phyloP scores from a whole-genome alignment of 2,888 invertebrate species.

The Parelbella ahira region DNA sequence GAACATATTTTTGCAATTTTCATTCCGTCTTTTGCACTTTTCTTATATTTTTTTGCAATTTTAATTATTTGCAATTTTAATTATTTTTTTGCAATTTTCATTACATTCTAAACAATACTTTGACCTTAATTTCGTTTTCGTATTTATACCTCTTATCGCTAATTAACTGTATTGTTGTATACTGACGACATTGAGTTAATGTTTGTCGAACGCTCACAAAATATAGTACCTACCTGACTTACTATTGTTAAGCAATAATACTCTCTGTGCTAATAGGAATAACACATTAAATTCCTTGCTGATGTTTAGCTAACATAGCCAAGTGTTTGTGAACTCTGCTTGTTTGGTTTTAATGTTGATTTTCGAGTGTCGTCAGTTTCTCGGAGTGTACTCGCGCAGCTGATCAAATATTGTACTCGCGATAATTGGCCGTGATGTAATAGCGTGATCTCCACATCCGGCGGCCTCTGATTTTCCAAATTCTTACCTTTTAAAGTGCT shows the following conservation, averaged over 20 bases:
- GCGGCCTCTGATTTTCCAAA: constrained; percentile 30
- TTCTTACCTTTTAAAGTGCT: constrained; percentile 21
- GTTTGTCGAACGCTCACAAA: constrained; percentile 57
- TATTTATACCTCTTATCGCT: constrained; percentile 46
- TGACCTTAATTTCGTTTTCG: constrained; percentile 27
- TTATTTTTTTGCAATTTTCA: too few relatives aligned
- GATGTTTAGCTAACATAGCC: neutral
- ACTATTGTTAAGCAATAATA: constrained; percentile 35
- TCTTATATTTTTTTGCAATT: too few relatives aligned
- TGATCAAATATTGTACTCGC: constrained; percentile 78
- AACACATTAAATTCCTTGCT: constrained; percentile 8
- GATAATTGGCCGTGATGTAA: constrained; percentile 79
- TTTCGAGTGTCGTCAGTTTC: constrained; percentile 31
- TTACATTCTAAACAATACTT: too few relatives aligned
- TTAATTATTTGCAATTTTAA: too few relatives aligned
- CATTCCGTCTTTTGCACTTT: too few relatives aligned
- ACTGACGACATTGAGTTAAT: constrained; percentile 56
- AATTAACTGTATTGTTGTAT: constrained; percentile 57
- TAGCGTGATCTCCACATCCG: constrained; percentile 62
- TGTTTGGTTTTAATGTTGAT: constrained; percentile 22
- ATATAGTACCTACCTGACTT: too few relatives aligned
- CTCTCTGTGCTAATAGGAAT: constrained; percentile 36
- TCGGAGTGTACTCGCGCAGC: constrained; percentile 70
- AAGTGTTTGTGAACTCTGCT: constrained; percentile 31
- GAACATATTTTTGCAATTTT: too few relatives aligned